Percentiles rank a stretch among this genome's conserved stretches.
These are phyloP conservation scores for Aromia moschata DNA, from an alignment of 2,888 invertebrate species.

Conservation along the genomic window DNA sequence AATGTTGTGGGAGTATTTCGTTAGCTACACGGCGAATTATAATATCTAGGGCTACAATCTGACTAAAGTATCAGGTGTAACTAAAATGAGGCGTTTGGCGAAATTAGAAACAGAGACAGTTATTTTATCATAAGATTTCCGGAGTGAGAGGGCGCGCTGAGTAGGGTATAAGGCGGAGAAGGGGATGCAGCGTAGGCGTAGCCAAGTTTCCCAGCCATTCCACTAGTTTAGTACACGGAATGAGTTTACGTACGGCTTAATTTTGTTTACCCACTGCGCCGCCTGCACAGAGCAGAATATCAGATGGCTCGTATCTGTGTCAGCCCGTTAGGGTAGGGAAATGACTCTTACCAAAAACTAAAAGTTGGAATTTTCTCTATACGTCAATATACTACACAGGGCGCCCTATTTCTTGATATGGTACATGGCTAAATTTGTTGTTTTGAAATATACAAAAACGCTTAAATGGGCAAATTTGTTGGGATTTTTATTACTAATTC, in stretches of 20 bases:
- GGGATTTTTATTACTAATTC: too few relatives aligned
- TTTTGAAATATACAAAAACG: too few relatives aligned
- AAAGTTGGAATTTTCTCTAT: too few relatives aligned
- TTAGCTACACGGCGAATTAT: not conserved
- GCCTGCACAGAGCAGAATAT: slow-evolving; percentile 29
- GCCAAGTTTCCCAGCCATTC: slow-evolving; percentile 23
- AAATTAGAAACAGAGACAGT: slow-evolving; percentile 15
- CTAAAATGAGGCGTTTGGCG: slow-evolving; percentile 7
- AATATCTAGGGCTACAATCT: not conserved
- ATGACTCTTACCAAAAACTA: too few relatives aligned
- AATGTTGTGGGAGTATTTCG: too few relatives aligned
- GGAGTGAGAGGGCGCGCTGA: slow-evolving; percentile 1
- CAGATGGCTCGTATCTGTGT: slow-evolving; percentile 3
- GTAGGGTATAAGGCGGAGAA: slow-evolving; percentile 4
- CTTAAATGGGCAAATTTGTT: too few relatives aligned
- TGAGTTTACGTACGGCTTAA: slow-evolving; percentile 40
- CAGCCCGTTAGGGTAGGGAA: not conserved
- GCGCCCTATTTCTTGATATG: too few relatives aligned
- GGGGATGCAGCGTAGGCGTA: slow-evolving; percentile 17
- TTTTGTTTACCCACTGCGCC: slow-evolving; percentile 40
- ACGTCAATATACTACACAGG: too few relatives aligned
- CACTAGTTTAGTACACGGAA: slow-evolving; percentile 23
- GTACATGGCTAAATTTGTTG: too few relatives aligned
- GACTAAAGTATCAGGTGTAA: slow-evolving; percentile 13
- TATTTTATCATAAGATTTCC: slow-evolving; percentile 1